Evolutionary conservation across 2,888 invertebrate species (phyloP).

Genomic region (Plebejus anna): DNA sequence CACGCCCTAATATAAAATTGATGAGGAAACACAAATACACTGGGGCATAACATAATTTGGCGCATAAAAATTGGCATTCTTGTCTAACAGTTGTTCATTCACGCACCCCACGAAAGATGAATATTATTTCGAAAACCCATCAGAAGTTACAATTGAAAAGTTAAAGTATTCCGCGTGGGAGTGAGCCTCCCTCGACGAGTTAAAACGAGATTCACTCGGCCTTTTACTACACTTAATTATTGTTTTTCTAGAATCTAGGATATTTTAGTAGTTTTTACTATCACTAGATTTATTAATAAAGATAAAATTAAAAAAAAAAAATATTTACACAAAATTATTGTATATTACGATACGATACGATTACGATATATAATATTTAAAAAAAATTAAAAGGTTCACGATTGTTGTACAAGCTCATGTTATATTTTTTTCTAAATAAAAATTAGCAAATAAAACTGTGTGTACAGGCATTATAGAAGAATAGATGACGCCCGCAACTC

Average conservation of each 20-base stretch:
- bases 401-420: too few relatives aligned
- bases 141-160: conserved; percentile 81
- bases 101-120: conserved; percentile 71
- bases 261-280: background rate
- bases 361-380: too few relatives aligned
- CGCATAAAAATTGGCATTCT: conserved; percentile 75
- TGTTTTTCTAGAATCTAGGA: conserved; percentile 33
- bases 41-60: conserved; percentile 72
- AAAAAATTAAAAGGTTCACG: too few relatives aligned
- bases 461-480: too few relatives aligned
- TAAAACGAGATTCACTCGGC: conserved; percentile 71
- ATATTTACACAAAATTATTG: too few relatives aligned
- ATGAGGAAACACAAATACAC: conserved; percentile 30
- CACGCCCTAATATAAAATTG: conserved; percentile 12
- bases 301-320: too few relatives aligned
- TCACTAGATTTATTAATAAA: background rate
- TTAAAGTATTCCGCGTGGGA: conserved; percentile 77
- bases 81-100: conserved; percentile 71
- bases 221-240: conserved; percentile 47
- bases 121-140: conserved; percentile 80
- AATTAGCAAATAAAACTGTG: too few relatives aligned
- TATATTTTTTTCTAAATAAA: too few relatives aligned
- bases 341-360: too few relatives aligned
- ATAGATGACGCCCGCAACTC: too few relatives aligned
- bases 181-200: conserved; percentile 66